phyloP scores from a whole-genome alignment of 2,888 invertebrate genomes.

The Schrankia costaestrigalis region DNA sequence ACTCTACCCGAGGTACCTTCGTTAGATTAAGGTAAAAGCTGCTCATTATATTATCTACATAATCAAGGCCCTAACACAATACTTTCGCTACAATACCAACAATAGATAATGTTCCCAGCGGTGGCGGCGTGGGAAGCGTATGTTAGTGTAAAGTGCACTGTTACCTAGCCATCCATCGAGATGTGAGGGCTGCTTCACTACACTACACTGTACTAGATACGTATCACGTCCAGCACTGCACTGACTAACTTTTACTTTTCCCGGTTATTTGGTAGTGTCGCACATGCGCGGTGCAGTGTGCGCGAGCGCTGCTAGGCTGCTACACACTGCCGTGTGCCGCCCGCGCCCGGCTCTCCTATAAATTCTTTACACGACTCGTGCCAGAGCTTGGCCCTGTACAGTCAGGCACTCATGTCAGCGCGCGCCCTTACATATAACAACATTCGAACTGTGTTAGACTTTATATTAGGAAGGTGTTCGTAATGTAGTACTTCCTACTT shows the following conservation, averaged over 20 bases:
- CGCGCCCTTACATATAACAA: slow-evolving; percentile 42
- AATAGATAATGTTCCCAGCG: slow-evolving; percentile 33
- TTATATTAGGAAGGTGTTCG: no score
- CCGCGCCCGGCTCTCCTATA: slow-evolving; percentile 69
- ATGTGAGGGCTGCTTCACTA: slow-evolving; percentile 41
- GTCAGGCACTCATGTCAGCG: slow-evolving; percentile 43
- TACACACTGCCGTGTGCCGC: slow-evolving; percentile 53
- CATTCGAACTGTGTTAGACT: not conserved
- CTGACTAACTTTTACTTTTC: slow-evolving; percentile 54
- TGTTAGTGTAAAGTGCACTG: slow-evolving; percentile 27
- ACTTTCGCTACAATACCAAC: slow-evolving; percentile 31
- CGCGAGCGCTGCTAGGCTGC: slow-evolving; percentile 37
- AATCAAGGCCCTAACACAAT: slow-evolving; percentile 32
- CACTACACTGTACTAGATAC: slow-evolving; percentile 47
- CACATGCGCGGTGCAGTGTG: slow-evolving; percentile 17
- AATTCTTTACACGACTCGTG: slow-evolving; percentile 76
- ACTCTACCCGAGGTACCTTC: not conserved
- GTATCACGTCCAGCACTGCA: slow-evolving; percentile 30
- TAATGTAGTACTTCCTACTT: no score
- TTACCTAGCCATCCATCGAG: slow-evolving; percentile 70
- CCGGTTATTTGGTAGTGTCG: slow-evolving; percentile 22
- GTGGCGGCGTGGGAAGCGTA: slow-evolving; percentile 35
- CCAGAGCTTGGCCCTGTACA: slow-evolving; percentile 70
- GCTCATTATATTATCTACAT: slow-evolving; percentile 9
- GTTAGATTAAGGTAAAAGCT: not conserved